Evolutionary conservation across 2,797 vertebrate species (phyloP), one percentile per base, ranked within the genome.

Genomic region (Galaxias olidus): DNA sequence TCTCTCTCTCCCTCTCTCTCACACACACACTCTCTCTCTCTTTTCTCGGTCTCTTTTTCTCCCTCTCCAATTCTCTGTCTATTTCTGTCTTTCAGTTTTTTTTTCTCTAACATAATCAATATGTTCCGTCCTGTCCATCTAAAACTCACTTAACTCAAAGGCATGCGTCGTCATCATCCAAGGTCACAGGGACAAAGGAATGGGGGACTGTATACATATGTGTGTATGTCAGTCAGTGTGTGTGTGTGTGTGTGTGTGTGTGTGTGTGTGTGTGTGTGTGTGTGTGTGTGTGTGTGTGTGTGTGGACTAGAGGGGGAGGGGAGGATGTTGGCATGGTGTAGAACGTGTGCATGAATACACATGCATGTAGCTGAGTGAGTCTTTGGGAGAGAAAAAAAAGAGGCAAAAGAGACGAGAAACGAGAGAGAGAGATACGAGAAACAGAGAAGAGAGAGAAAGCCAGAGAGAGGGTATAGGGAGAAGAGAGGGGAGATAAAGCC

Each of bases 91-190:
- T 8, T 51, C 49, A 48, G 18, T 60, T n/a, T 59, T 1, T 50
- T 1, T 20, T 13, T 53, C n/a, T 44, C 20, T 63, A 79, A 83
- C 73, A 69, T 76, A 81, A 88, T 88, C 84, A 85, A 86, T 86
- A 84, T 15, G 72, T 72, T 70, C 78, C 65, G 77, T 75, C 70
- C 68, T 65, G 85, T 86, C 88, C 82, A 80, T 86, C 85, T 74
- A 61, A 82, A 88, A 86, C 77, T 87, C 81, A 86, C 75, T 88
- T 85, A 81, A 74, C 77, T 73, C 82, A 78, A 74, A 86, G 77
- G 68, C 72, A 73, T 40, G 44, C 86, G 87, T 88, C 82, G 30
- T 30, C 86, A 88, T 88, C 85, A 86, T 70, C 81, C 87, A 90
- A 90, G 87, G 88, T 90, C 87, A 87, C 42, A 55, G 69, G 74